These are phyloP conservation scores for Bombyx mandarina DNA, from an alignment of 1,140 invertebrate species.

Conservation along the genomic window DNA sequence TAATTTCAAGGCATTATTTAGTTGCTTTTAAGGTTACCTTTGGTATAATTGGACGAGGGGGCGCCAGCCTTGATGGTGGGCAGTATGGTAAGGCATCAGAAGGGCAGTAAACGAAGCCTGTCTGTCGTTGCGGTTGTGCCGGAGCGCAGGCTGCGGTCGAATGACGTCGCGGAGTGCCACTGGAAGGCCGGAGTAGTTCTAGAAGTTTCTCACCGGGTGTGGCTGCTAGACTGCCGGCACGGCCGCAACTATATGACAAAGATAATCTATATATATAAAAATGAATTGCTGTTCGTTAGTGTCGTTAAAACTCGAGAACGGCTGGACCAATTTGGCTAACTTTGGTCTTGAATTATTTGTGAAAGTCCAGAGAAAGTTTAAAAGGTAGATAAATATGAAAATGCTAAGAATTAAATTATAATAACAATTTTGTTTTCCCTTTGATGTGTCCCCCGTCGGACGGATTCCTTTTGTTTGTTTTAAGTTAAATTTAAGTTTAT, in stretches of 20 bases:
- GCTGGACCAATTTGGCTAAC: no score
- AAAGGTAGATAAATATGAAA: no score
- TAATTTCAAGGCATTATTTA: not conserved
- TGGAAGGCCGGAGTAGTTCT: slow-evolving; percentile 48
- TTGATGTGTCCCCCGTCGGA: no score
- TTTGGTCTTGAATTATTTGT: no score
- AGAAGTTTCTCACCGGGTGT: slow-evolving; percentile 56
- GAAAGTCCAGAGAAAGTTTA: no score
- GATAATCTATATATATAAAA: not conserved
- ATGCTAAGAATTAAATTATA: no score
- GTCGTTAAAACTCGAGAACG: no score
- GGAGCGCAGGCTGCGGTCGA: slow-evolving; percentile 59
- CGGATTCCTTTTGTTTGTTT: no score
- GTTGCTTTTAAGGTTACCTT: slow-evolving; percentile 18
- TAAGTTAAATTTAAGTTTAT: not conserved
- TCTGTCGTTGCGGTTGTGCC: slow-evolving; percentile 33
- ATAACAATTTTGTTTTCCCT: no score
- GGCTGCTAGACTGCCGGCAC: slow-evolving; percentile 62
- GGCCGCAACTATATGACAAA: slow-evolving; percentile 39
- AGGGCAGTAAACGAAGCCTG: slow-evolving; percentile 64
- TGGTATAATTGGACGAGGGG: slow-evolving; percentile 28
- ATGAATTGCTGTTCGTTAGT: no score
- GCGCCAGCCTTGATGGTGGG: slow-evolving; percentile 55
- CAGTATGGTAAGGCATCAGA: slow-evolving; percentile 68
- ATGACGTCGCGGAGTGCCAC: slow-evolving; percentile 50